Base-by-base conservation (phyloP, 2,113 vertebrate genomes). In the Microcebus lehilahytsara region DNA sequence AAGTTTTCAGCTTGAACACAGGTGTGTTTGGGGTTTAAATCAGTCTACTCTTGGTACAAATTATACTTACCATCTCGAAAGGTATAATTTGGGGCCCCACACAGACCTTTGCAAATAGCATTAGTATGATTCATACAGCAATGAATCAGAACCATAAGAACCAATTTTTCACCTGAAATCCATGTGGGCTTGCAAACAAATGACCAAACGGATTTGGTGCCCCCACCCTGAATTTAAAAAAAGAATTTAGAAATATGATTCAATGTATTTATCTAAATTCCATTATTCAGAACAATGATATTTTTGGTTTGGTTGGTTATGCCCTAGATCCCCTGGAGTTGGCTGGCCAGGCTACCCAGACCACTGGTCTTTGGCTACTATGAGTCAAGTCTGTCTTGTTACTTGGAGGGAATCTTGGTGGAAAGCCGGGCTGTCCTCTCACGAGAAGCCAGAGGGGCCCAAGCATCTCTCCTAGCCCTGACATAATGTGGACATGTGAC, bases 11-110 rank as follows among this genome's bases (percentile, higher is more conserved):
- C 67, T 96, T 79, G 40, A 95, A 93, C 80, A 66, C 94, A 96
- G 92, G 49, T 93, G 64, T 93, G 30, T 92, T 92, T 75, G 66
- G 51, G 42, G 23, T 93, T 97, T 95, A 58, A 78, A 91, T 87
- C 40, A 92, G 49, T 75, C 64, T 53, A 42, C 34, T 97, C 71
- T 96, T 89, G 87, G 30, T 80, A 85, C 69, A 95, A 87, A 80
- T 92, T 95, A 74, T 71, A 81, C 64, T 88, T 95, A 30, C 37
- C 30, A 37, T 78, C 34, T 93, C 84, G 62, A 93, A 94, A 92
- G 58, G 42, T 72, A 6, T 72, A 87, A 91, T 97, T 95, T 97
- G 93, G 42, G 46, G 66, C 46, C 89, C 91, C 62, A 66, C 74
- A 58, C 7, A 92, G 91, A 91, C 37, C 7, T 92, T 87, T 86